A percentile compares a stretch with the other conserved stretches of the same genome.
Conservation (phyloP, 2,888 invertebrate genomes). For the Watsonalla cultraria region DNA sequence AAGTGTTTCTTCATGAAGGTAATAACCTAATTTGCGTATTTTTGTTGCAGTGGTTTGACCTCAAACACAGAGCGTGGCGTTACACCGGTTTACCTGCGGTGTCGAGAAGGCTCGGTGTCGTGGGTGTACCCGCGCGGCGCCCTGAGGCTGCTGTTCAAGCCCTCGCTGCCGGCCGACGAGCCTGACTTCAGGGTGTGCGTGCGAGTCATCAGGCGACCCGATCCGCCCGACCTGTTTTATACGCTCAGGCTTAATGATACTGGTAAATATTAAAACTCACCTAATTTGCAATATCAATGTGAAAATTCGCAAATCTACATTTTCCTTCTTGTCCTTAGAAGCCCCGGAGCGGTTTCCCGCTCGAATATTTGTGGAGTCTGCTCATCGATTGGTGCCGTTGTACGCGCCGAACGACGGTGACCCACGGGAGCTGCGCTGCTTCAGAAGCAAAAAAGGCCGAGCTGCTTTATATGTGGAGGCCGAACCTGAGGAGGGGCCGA, state of each 20-base stretch:
- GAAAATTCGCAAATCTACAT: background rate
- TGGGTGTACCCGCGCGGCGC: slow-evolving; percentile 89
- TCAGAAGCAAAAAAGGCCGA: slow-evolving; percentile 80
- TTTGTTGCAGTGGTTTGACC: slow-evolving; percentile 78
- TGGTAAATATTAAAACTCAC: slow-evolving; percentile 32
- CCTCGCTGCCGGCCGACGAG: slow-evolving; percentile 78
- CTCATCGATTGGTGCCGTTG: slow-evolving; percentile 76
- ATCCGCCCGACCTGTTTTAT: slow-evolving; percentile 79
- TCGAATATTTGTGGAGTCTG: slow-evolving; percentile 82
- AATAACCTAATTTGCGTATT: background rate
- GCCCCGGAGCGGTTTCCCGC: slow-evolving; percentile 69
- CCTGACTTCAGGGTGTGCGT: slow-evolving; percentile 85
- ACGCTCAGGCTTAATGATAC: slow-evolving; percentile 50
- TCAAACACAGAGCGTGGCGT: slow-evolving; percentile 79
- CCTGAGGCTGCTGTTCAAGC: slow-evolving; percentile 81
- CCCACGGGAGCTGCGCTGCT: slow-evolving; percentile 77
- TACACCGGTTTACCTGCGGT: slow-evolving; percentile 86
- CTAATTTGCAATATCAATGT: slow-evolving; percentile 7
- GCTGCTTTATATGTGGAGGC: slow-evolving; percentile 83
- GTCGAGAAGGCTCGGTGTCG: slow-evolving; percentile 84
- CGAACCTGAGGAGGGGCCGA: slow-evolving; percentile 68
- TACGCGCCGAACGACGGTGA: slow-evolving; percentile 79
- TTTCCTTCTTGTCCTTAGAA: slow-evolving; percentile 32
- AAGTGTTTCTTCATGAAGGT: too few species aligned
- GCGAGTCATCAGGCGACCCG: slow-evolving; percentile 74